phyloP scores from a whole-genome alignment of 2,113 vertebrate genomes.

The Sakesphorus luctuosus region DNA sequence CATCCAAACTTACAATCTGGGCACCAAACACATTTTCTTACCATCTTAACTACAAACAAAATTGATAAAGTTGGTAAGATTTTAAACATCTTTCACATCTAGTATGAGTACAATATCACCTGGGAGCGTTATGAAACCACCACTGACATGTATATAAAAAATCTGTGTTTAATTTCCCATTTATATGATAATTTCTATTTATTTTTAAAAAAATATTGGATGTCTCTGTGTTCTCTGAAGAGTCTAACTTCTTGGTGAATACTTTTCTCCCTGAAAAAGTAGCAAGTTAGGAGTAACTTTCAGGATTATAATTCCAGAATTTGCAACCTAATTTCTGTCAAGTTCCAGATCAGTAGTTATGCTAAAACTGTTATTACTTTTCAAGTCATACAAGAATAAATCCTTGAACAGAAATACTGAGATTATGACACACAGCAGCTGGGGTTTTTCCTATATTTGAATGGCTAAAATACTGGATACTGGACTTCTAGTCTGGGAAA shows the following conservation, averaged over 20 bases:
- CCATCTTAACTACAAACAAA: not conserved
- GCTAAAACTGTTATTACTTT: not conserved
- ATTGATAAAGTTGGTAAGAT: not conserved
- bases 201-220: not conserved
- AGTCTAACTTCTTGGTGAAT: not conserved
- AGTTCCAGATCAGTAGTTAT: not conserved
- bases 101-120: not conserved
- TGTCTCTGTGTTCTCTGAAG: not conserved
- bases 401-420: not conserved
- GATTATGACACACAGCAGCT: not conserved
- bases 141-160: not conserved
- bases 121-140: not conserved
- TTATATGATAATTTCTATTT: not conserved
- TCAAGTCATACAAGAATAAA: not conserved
- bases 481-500: not conserved
- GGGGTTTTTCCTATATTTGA: not conserved
- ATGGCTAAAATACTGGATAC: not conserved
- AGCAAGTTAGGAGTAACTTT: not conserved
- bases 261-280: not conserved
- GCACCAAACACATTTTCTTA: not conserved
- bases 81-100: not conserved
- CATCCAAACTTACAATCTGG: not conserved
- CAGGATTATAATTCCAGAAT: not conserved
- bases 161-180: not conserved
- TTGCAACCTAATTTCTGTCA: not conserved